Base-by-base conservation (phyloP, 2,797 vertebrate genomes). In the Diglossa cyanea region DNA sequence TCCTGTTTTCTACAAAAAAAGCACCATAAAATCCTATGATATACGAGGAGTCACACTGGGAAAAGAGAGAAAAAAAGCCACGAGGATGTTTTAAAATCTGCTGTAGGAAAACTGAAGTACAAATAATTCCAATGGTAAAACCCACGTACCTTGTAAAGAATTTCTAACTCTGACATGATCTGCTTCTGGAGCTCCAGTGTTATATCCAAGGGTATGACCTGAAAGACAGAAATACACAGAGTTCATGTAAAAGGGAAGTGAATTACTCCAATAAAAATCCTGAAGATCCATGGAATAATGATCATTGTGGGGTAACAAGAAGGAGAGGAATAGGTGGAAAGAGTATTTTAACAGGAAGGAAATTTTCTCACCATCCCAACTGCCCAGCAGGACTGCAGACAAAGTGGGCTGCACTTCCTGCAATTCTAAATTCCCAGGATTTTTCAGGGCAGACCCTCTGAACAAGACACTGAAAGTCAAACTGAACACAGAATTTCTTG, bases 21-120 rank as follows among this genome's bases (percentile, higher is more conserved):
- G 99, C 99, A 80, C 99, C 99, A 94, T 99, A 99, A 98, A 99
- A 99, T 86, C 99, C 99, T 98, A 99, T 99, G 98, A 99, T 99
- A 97, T 99, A 99, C 2, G 99, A 98, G 3, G 99, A 99, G 97
- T 99, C 99, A 73, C 99, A 99, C 99, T 99, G 98, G 48, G 98
- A 98, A 89, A 93, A 80, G 86, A 96, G 80, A 79, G 4, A 57
- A 79, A 66, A 66, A 55, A 94, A 57, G 4, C 33, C 67, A 94
- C 7, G 51, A 86, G 62, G n/a, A 18, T 9, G 51, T 33, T 96
- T 28, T 94, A 80, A 76, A 81, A 65, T 62, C 18, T 53, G 88
- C 44, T 26, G 45, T 25, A 13, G 19, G 74, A 42, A 66, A 30
- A 86, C 7, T 4, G 3, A 71, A 28, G 28, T 2, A 11, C 28